Evolutionary conservation across 2,797 vertebrate species (phyloP).

Genomic region (Vipera latastei): DNA sequence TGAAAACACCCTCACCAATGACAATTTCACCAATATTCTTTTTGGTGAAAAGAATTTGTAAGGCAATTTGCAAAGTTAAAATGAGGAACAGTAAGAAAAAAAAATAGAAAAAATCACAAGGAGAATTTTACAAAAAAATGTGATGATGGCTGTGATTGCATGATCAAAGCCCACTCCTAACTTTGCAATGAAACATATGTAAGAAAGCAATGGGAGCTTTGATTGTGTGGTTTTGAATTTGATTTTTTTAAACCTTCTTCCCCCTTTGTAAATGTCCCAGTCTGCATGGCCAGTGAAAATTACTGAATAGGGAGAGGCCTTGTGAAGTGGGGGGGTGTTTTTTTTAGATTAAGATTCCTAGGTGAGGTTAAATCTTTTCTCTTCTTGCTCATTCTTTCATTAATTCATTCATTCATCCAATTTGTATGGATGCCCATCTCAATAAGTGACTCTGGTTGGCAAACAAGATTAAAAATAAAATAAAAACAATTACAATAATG

Average conservation of each 20-base stretch:
- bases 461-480: neutral
- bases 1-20: neutral
- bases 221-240: neutral
- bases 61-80: neutral
- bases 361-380: neutral
- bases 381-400: neutral
- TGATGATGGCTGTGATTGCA: neutral
- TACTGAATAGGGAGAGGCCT: neutral
- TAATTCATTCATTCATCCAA: neutral
- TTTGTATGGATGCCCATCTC: neutral
- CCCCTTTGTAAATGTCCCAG: neutral
- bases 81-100: neutral
- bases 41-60: neutral
- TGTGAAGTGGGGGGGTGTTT: neutral
- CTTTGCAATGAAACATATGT: neutral
- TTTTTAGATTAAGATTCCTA: neutral
- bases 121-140: neutral
- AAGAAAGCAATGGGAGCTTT: neutral
- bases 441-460: neutral
- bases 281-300: neutral
- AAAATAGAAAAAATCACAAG: neutral
- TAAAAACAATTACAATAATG: neutral
- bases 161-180: neutral
- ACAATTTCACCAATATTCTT: neutral
- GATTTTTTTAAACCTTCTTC: neutral